Base-by-base conservation (phyloP, 2,113 vertebrate genomes). In the Saccopteryx leptura region DNA sequence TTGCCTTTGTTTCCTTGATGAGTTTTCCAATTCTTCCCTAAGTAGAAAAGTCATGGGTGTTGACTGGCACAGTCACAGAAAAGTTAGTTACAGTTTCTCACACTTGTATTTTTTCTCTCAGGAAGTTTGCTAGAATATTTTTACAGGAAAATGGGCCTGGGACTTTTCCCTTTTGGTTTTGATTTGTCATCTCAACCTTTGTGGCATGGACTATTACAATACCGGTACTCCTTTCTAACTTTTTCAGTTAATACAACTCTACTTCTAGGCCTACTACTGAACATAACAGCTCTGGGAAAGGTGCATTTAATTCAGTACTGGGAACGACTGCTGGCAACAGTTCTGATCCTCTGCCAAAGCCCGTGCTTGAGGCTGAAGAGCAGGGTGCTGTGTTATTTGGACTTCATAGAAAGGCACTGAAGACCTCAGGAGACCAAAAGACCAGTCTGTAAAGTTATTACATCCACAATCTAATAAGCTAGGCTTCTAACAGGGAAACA, bases 361-460 rank as follows among this genome's bases (percentile, higher is more conserved):
- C 84, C 7, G 28, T 56, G 66, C 48, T 81, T 31, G 84, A 46
- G 71, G 66, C 56, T 6, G 39, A 61, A 39, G 58, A 33, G 28
- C 75, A 80, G 50, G 74, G 76, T 66, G 78, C 82, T 56, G 9
- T 58, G 96, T 96, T 87, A 95, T 66, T 26, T 46, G 54, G 24
- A 89, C 71, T 92, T 90, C 88, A 18, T 10, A 95, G 74, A 88
- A 95, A 80, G 87, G 54, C 58, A 60, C 7, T 18, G 54, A 94
- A 71, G 63, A 96, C 52, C 86, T 96, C 7, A 72, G 78, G 75
- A 97, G 93, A 94, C 66, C 33, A 33, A 28, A 85, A 98, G 91
- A 96, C 33, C n/a, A 60, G 6, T 23, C 83, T 94, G 63, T 85
- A 96, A 72, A 93, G 92, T 52, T 66, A 46, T 88, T 89, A 93